These are phyloP conservation scores for Drosophila neocordata DNA, from an alignment of 1,140 invertebrate genomes.

Conservation along the genomic window DNA sequence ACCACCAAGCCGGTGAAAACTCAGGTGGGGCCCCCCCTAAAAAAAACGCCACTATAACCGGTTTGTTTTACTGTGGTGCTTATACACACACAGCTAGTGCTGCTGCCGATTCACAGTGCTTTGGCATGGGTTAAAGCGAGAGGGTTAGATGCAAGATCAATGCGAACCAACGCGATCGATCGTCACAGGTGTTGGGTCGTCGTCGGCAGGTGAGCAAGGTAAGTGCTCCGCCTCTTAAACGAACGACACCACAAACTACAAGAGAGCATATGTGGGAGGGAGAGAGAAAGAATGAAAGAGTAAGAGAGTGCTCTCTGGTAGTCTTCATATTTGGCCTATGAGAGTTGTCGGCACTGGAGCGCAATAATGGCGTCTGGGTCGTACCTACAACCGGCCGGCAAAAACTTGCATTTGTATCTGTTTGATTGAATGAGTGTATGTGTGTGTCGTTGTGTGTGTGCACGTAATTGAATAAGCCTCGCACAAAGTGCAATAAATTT, in stretches of 20 bases:
- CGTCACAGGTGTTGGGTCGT: constrained; percentile 62
- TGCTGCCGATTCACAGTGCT: background rate
- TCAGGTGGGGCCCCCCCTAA: constrained; percentile 57
- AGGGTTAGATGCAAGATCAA: constrained; percentile 58
- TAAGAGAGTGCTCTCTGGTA: constrained; percentile 17
- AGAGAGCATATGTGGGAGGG: constrained; percentile 33
- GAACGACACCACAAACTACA: too few relatives aligned
- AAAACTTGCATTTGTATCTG: constrained; percentile 20
- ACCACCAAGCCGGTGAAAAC: constrained; percentile 57
- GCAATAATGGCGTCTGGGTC: constrained; percentile 66
- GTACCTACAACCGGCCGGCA: constrained; percentile 18
- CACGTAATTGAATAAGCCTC: constrained; percentile 80
- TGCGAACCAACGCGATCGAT: constrained; percentile 48
- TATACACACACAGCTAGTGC: constrained; percentile 20
- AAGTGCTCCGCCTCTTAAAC: constrained; percentile 53
- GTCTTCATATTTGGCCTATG: constrained; percentile 44
- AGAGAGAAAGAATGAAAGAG: background rate
- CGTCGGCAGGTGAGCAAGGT: constrained; percentile 57
- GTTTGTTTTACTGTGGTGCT: constrained; percentile 10
- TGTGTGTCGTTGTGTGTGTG: constrained; percentile 4
- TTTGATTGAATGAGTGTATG: constrained; percentile 1
- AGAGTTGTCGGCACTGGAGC: constrained; percentile 34
- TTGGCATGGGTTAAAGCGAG: constrained; percentile 47
- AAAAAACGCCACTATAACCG: constrained; percentile 23
- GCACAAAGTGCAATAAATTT: constrained; percentile 82